Evolutionary conservation across 2,797 vertebrate genomes (phyloP), one percentile per base, ranked within the genome.

Genomic region (Orestias chungarensis): DNA sequence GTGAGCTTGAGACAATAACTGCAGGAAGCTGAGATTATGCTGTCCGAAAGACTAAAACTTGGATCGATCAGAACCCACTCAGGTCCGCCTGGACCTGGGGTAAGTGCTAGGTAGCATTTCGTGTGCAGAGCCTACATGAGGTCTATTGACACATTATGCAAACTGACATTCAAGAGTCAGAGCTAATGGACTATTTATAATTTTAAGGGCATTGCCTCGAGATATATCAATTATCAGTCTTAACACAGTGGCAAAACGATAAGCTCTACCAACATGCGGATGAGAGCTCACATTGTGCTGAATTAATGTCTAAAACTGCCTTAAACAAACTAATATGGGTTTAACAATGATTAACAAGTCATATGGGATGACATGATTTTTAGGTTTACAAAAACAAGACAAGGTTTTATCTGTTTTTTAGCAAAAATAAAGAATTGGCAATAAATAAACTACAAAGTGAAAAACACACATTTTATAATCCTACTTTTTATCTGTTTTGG

Each of bases 11-110:
- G 38, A 73, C 62, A 11, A 7, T 40, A 73, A 62, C 74, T 75
- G 79, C 76, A 76, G 81, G 74, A 85, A 74, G 72, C 17, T 11
- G 27, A 81, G 75, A 74, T 86, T 47, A 17, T 40, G 82, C 68
- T 69, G 71, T 17, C 23, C 9, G 8, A 59, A 72, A 68, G 73
- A 71, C 33, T 20, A 72, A 74, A 65, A 33, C 49, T 33, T 3
- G 54, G 65, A 49, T 54, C 7, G 40, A 70, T 77, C n/a, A 25
- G 59, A 77, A 62, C 44, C 49, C 67, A 49, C 71, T 74, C 27
- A 3, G 62, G 40, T 74, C 71, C 70, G 50, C 35, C 66, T 67
- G 68, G 70, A 74, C 50, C 4, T 4, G 0, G 18, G 17, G 11
- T 9, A 42, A 59, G 27, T 11, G 49, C 50, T 42, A 6, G 15